Evolutionary conservation across 2,888 invertebrate genomes (phyloP).

Genomic region (Nemotelus nigrinus): DNA sequence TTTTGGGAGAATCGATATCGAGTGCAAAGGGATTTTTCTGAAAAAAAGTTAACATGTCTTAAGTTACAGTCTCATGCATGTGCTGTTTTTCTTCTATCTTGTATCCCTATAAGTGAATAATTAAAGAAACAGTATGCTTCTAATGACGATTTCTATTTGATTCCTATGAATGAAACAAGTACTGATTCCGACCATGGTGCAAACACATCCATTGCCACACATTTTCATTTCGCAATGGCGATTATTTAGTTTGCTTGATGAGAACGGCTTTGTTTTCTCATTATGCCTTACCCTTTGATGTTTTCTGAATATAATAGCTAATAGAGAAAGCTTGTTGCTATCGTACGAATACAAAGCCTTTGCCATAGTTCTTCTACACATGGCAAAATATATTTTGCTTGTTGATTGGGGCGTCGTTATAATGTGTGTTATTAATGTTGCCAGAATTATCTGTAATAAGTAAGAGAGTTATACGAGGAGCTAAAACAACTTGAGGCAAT

Average conservation of each 20-base stretch:
- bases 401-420: not conserved
- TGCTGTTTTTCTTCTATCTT: too few relatives aligned
- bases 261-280: not conserved
- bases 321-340: not conserved
- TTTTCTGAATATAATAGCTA: not conserved
- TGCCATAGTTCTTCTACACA: not conserved
- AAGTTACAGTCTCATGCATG: too few relatives aligned
- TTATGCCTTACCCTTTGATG: not conserved
- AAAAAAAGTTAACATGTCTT: too few relatives aligned
- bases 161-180: not conserved
- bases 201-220: not conserved
- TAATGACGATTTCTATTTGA: not conserved
- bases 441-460: not conserved
- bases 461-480: too few relatives aligned
- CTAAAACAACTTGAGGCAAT: too few relatives aligned
- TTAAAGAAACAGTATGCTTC: too few relatives aligned
- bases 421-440: slow-evolving; percentile 13
- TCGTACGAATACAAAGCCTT: not conserved
- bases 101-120: too few relatives aligned
- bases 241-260: not conserved
- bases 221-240: not conserved
- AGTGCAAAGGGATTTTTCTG: too few relatives aligned
- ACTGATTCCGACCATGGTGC: not conserved
- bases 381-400: not conserved
- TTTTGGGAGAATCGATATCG: too few relatives aligned